A percentile compares a stretch with the other conserved stretches of the same genome.
Evolutionary conservation across 2,797 vertebrate species (phyloP).

Genomic region (Antrozous pallidus): DNA sequence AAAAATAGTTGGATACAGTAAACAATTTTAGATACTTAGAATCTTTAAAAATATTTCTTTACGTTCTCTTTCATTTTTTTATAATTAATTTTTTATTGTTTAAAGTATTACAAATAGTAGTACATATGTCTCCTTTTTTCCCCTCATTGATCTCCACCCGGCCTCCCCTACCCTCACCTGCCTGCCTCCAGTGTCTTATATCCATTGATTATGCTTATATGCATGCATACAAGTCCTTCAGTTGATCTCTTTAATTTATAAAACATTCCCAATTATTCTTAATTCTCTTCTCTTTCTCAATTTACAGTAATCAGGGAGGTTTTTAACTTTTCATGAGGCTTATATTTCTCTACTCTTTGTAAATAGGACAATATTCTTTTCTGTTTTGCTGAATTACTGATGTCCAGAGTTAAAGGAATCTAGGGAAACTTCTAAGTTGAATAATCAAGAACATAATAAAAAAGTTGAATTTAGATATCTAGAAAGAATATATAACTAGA

Average conservation of each 20-base stretch:
- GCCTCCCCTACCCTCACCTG: no score
- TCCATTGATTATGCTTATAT: no score
- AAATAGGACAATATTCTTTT: not conserved
- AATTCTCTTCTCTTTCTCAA: not conserved
- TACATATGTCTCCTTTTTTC: no score
- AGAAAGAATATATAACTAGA: not conserved
- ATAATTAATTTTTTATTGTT: no score
- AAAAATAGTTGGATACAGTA: not conserved
- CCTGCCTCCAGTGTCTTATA: no score
- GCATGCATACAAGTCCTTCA: no score
- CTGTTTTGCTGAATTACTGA: not conserved
- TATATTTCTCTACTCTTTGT: not conserved
- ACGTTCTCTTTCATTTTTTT: no score
- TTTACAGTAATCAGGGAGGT: not conserved
- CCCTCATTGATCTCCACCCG: no score
- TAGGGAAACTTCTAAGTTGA: not conserved
- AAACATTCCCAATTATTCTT: not conserved
- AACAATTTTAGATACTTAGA: not conserved
- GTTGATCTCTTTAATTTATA: conserved; percentile 8
- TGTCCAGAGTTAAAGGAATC: not conserved
- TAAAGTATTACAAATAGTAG: no score
- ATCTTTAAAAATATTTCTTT: no score
- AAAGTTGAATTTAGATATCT: not conserved
- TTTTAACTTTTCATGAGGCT: not conserved
- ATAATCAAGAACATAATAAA: not conserved